These are phyloP conservation scores for Telmatherina bonti DNA, from an alignment of 2,797 vertebrate genomes.

Conservation along the genomic window DNA sequence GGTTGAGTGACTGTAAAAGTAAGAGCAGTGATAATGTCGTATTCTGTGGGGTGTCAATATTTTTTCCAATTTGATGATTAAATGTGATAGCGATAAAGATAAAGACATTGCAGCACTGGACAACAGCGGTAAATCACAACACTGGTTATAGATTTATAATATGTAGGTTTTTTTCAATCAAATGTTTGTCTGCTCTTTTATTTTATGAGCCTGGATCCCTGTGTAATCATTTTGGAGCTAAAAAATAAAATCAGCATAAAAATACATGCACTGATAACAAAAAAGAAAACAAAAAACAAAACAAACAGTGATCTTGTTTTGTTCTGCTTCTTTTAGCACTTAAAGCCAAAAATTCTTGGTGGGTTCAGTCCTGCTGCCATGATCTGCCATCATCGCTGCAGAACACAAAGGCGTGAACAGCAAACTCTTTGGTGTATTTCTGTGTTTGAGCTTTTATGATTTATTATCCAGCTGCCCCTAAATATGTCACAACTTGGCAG, in stretches of 20 bases:
- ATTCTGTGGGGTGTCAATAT: slow-evolving; percentile 10
- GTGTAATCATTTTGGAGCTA: neutral
- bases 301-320: neutral
- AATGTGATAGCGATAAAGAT: too few relatives aligned
- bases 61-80: slow-evolving; percentile 36
- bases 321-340: neutral
- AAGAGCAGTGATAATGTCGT: neutral
- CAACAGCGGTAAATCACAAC: neutral
- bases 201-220: neutral
- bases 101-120: neutral
- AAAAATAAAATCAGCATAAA: too few relatives aligned
- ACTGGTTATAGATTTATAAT: neutral
- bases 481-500: slow-evolving; percentile 70
- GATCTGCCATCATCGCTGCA: slow-evolving; percentile 47
- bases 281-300: too few relatives aligned
- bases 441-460: slow-evolving; percentile 59
- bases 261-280: neutral
- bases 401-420: slow-evolving; percentile 64
- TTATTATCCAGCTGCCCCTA: slow-evolving; percentile 74
- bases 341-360: slow-evolving; percentile 28
- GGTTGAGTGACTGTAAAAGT: slow-evolving; percentile 61
- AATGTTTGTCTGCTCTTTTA: too few relatives aligned
- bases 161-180: neutral
- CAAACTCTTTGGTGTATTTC: slow-evolving; percentile 56
- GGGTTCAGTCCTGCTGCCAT: slow-evolving; percentile 29